Percentiles rank a stretch among this genome's conserved stretches.
phyloP scores from a whole-genome alignment of 2,797 vertebrate genomes.

The Remorina albescens region DNA sequence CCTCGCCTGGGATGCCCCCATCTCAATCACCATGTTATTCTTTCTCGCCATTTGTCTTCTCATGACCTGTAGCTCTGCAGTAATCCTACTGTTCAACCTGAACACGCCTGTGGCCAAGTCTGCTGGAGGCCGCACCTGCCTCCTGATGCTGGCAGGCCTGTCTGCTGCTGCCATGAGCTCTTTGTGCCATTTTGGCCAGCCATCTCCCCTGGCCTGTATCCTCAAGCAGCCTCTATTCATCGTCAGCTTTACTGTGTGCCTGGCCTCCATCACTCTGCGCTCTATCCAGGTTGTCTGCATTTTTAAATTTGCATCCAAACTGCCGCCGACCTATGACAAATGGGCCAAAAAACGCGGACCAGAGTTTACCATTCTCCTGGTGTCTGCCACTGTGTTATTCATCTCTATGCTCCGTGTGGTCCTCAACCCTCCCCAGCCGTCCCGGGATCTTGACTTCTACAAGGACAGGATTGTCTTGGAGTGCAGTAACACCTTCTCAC shows the following conservation, averaged over 20 bases:
- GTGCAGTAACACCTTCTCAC: slow-evolving; percentile 82
- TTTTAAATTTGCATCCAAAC: slow-evolving; percentile 88
- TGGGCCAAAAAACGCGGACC: slow-evolving; percentile 87
- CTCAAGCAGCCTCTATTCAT: slow-evolving; percentile 84
- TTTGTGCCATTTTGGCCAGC: slow-evolving; percentile 82
- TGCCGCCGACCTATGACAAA: slow-evolving; percentile 82
- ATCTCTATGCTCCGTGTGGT: slow-evolving; percentile 71
- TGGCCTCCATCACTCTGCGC: slow-evolving; percentile 85
- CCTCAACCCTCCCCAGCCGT: slow-evolving; percentile 61
- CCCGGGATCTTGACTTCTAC: slow-evolving; percentile 78
- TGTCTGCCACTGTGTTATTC: slow-evolving; percentile 66
- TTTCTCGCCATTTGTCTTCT: slow-evolving; percentile 80
- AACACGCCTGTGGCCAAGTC: slow-evolving; percentile 88
- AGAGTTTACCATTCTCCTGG: slow-evolving; percentile 77
- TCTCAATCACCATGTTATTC: slow-evolving; percentile 78
- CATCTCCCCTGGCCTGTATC: slow-evolving; percentile 77
- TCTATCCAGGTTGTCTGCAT: slow-evolving; percentile 90
- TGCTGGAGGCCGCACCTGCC: slow-evolving; percentile 88
- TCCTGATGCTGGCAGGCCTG: slow-evolving; percentile 86
- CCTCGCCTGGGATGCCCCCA: slow-evolving; percentile 76
- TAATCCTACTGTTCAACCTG: slow-evolving; percentile 82
- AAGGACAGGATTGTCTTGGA: slow-evolving; percentile 74
- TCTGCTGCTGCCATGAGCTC: slow-evolving; percentile 76
- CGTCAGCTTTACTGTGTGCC: slow-evolving; percentile 85
- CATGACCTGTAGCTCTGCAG: slow-evolving; percentile 73